These are phyloP conservation scores for Protonibea diacanthus DNA, from an alignment of 2,797 vertebrate species.

Conservation along the genomic window DNA sequence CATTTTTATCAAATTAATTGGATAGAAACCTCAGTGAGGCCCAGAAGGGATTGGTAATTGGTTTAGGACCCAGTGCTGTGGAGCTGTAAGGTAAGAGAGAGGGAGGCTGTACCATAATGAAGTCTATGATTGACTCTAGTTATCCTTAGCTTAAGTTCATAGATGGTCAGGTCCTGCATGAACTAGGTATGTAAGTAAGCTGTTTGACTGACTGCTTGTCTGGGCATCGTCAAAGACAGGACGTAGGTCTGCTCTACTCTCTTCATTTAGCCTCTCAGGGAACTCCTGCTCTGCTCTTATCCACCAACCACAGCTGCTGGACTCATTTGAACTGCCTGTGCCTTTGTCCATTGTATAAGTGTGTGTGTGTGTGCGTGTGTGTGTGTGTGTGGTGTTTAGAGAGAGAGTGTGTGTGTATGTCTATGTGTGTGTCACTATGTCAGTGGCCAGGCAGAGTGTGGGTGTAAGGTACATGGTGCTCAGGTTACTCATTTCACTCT, in stretches of 20 bases:
- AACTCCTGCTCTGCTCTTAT: slow-evolving; percentile 69
- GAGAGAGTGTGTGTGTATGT: slow-evolving; percentile 15
- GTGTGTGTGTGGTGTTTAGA: slow-evolving; percentile 44
- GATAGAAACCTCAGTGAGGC: slow-evolving; percentile 22
- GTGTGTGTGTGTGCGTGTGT: slow-evolving; percentile 40
- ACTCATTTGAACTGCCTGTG: slow-evolving; percentile 72
- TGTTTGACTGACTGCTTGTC: slow-evolving; percentile 34
- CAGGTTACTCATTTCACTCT: slow-evolving; percentile 86
- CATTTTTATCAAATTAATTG: slow-evolving; percentile 49
- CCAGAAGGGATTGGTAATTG: slow-evolving; percentile 33
- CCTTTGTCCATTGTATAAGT: slow-evolving; percentile 79
- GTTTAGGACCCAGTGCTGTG: slow-evolving; percentile 30
- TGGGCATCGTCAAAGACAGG: slow-evolving; percentile 71
- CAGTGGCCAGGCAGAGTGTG: slow-evolving; percentile 60
- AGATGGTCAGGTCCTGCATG: slow-evolving; percentile 29
- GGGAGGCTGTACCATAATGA: not conserved
- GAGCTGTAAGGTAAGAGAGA: slow-evolving; percentile 11
- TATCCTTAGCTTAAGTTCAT: slow-evolving; percentile 20
- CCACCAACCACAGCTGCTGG: slow-evolving; percentile 78
- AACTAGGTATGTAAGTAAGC: slow-evolving; percentile 23
- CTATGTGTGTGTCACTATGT: slow-evolving; percentile 39
- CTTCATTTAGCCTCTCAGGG: slow-evolving; percentile 68
- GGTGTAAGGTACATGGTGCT: slow-evolving; percentile 69
- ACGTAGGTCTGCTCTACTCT: slow-evolving; percentile 67
- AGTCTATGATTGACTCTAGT: slow-evolving; percentile 14